phyloP scores from a whole-genome alignment of 2,888 invertebrate species.

The Odontomyia ornata region DNA sequence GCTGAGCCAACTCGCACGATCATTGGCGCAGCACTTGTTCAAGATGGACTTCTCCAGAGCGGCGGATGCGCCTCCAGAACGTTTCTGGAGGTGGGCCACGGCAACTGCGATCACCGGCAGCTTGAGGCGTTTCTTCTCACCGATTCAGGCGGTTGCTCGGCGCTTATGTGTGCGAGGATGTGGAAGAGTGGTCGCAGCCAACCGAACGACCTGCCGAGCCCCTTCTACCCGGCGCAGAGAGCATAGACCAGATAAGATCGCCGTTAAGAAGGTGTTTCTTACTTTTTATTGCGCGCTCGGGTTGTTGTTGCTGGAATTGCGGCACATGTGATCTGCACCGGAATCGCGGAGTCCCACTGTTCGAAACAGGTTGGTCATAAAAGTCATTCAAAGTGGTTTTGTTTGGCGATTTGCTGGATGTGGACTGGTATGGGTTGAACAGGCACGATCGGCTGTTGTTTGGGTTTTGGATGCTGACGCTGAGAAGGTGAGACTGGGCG shows the following conservation, averaged over 20 bases:
- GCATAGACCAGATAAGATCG: not conserved
- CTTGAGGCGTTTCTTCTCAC: no score
- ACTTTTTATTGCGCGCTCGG: not conserved
- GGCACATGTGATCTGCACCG: not conserved
- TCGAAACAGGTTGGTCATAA: slow-evolving; percentile 23
- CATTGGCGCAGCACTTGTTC: no score
- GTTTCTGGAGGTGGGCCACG: no score
- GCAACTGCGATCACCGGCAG: no score
- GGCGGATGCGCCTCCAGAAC: no score
- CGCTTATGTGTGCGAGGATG: not conserved
- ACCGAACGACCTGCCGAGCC: not conserved
- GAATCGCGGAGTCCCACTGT: slow-evolving; percentile 8
- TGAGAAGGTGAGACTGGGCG: not conserved
- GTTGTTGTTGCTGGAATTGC: not conserved
- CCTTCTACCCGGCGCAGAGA: not conserved
- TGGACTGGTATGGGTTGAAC: no score
- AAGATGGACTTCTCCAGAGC: no score
- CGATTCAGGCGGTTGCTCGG: no score
- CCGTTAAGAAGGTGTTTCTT: not conserved
- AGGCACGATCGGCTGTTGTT: not conserved
- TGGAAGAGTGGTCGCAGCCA: not conserved
- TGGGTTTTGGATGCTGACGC: not conserved
- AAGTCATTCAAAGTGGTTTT: slow-evolving; percentile 30
- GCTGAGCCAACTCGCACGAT: no score
- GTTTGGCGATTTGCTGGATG: not conserved